Base-by-base conservation (phyloP, 1,140 invertebrate species). In the Leptinotarsa texana region DNA sequence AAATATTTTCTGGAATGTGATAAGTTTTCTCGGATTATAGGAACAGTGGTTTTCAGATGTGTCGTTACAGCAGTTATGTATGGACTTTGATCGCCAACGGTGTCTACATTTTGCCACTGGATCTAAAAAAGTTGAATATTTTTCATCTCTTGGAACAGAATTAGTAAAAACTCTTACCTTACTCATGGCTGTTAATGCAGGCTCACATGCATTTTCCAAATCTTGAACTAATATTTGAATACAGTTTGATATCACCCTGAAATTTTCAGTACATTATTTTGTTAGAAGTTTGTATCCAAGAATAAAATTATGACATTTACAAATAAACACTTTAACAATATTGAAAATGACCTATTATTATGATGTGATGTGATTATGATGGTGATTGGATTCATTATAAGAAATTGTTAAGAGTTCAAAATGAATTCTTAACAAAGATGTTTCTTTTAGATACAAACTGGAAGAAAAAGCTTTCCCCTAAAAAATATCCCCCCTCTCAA, bases 1-100 rank as follows among this genome's bases (percentile, higher is more conserved):
- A 99, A 99, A 86, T 99, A 99, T 88, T 99, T 99, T 51, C 97
- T 88, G 1, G 97, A 97, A 18, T 95, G 95, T 1, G 95, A 91
- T n/a, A 99, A 87, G 83, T 96, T 94, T 83, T 99, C 96, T 74
- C 98, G 85, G 13, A 99, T 91, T 8, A 93, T 87, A 0, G 98
- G 98, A 67, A 99, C 91, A 0, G 94, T 93, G 80, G 93, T 92
- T 83, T 95, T 93, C 5, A 99, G 89, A 84, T 98, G 95, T 74
- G 91, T 89, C 3, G 95, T 92, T 22, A 99, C 95, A 13, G 93
- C 92, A 17, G 94, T 95, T 1, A 99, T 94, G 85, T 99, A 99
- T 13, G 92, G 90, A 86, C 96, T 98, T 87, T 99, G 97, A 85
- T 99, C 98, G 3, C 98, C 98, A 0, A 99, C 98, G 57, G 92